Evolutionary conservation across 2,888 invertebrate species (phyloP), one percentile per base, ranked within the genome.

Genomic region (Epirrita christyi): DNA sequence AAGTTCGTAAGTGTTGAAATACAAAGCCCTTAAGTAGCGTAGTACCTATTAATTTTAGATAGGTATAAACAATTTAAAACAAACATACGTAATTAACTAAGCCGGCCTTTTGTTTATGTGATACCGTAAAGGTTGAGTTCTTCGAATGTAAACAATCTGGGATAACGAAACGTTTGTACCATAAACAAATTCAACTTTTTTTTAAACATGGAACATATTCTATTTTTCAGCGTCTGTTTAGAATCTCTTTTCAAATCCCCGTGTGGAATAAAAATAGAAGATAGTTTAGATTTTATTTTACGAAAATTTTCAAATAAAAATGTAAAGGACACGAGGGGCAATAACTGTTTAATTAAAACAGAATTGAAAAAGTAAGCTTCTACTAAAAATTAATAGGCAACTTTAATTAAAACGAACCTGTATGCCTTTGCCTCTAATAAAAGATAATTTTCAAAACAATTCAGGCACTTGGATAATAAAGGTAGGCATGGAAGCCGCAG

Each of bases 311-410:
- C n/a, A n/a, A n/a, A n/a, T n/a, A n/a, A n/a, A n/a, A n/a, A n/a
- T n/a, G n/a, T 21, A 21, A 21, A 21, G 21, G 21, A 21, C 21
- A 4, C 21, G 21, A 21, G 55, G 52, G 50, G 52, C 57, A 59
- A 65, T 65, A 60, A 62, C 56, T 49, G 56, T 59, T 63, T 62
- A 60, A 65, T 63, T 61, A 67, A 63, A 63, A 64, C 38, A 61
- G 59, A 63, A 67, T 65, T 63, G 67, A 62, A 65, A 67, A 60
- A 63, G 66, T 63, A 59, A 62, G 50, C 50, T 49, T 42, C 32
- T 38, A 57, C 53, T 65, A 62, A 67, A 62, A 64, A 65, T 55
- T 65, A 58, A 67, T 64, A 55, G 58, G 46, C 47, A 51, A 62
- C 52, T 57, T 65, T 65, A 65, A 65, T 64, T 65, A 61, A 63